Evolutionary conservation across 1,140 invertebrate species (phyloP).

Genomic region (Brachionus rotundiformis): DNA sequence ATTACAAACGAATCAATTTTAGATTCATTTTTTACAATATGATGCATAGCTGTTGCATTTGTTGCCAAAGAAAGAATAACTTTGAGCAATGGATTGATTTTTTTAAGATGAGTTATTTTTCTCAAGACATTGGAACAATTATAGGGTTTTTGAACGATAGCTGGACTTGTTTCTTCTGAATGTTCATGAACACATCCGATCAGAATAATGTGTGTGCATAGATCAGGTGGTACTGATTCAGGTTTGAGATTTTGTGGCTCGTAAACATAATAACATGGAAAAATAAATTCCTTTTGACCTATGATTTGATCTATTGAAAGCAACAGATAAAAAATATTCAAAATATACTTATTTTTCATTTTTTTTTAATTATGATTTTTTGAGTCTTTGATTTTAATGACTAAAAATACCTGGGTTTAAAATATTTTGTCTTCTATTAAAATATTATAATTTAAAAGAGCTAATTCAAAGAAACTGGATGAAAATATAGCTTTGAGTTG

Average conservation of each 20-base stretch:
- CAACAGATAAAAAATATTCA: neutral
- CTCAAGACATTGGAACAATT: neutral
- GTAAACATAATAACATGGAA: conserved; percentile 34
- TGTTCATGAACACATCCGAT: neutral
- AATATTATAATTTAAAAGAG: conserved; percentile 65
- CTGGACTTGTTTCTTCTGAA: neutral
- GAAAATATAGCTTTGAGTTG: conserved; percentile 69
- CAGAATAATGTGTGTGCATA: conserved; percentile 14
- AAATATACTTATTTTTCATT: neutral
- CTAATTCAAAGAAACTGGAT: conserved; percentile 78
- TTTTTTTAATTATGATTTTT: neutral
- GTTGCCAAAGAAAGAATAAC: neutral
- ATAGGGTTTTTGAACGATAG: neutral
- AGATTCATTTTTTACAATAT: neutral
- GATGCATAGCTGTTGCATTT: neutral
- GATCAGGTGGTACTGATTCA: neutral
- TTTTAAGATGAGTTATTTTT: neutral
- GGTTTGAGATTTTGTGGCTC: neutral
- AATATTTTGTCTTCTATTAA: conserved; percentile 12
- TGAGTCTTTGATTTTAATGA: neutral
- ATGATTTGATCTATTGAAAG: neutral
- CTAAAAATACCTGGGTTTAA: neutral
- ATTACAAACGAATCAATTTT: neutral
- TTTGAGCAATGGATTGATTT: neutral
- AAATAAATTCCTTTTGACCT: neutral